Percentiles rank a stretch among this genome's conserved stretches.
These are phyloP conservation scores for Hyles lineata DNA, from an alignment of 2,888 invertebrate species.

Conservation along the genomic window DNA sequence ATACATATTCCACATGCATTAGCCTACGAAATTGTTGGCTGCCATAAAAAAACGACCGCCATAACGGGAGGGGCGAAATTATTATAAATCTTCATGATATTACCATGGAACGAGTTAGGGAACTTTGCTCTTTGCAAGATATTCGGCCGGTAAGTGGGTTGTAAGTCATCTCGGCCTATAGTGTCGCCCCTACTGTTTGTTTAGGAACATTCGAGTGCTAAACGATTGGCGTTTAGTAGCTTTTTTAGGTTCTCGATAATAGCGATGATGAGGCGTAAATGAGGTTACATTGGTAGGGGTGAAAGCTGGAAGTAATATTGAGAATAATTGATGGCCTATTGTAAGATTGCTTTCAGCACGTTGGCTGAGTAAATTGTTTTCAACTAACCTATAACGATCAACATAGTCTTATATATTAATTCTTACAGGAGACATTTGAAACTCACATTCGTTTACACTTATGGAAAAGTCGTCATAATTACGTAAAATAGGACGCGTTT, in stretches of 20 bases:
- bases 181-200: conserved; percentile 58
- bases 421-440: too few species aligned
- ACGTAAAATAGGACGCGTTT: too few species aligned
- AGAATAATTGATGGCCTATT: not conserved
- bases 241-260: conserved; percentile 26
- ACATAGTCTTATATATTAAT: not conserved
- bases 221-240: conserved; percentile 28
- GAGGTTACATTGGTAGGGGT: not conserved
- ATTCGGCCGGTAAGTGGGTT: conserved; percentile 79
- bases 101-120: conserved; percentile 79
- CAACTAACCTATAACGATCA: not conserved
- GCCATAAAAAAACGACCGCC: conserved; percentile 71
- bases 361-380: not conserved
- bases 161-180: conserved; percentile 74
- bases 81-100: conserved; percentile 84
- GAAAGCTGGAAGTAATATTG: not conserved
- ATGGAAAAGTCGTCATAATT: too few species aligned
- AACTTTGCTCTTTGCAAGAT: conserved; percentile 78
- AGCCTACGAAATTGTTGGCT: conserved; percentile 70
- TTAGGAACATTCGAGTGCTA: conserved; percentile 50
- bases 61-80: conserved; percentile 73
- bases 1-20: conserved; percentile 63
- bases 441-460: too few species aligned
- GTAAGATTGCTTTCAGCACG: not conserved
- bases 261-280: conserved; percentile 22